phyloP scores from a whole-genome alignment of 2,888 invertebrate genomes.

The Netelia virgata region DNA sequence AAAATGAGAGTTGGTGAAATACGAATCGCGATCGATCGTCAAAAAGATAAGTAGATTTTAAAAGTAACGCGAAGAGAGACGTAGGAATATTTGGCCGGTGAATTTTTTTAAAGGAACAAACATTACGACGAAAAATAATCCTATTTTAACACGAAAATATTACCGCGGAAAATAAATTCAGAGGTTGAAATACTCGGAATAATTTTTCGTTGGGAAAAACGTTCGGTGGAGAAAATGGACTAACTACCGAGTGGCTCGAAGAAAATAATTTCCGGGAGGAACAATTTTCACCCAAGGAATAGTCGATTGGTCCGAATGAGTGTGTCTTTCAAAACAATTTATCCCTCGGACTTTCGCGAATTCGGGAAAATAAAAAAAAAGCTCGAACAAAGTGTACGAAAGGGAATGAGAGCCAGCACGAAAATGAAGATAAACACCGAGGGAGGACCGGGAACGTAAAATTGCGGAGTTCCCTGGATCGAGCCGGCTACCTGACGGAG shows the following conservation, averaged over 20 bases:
- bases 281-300: neutral
- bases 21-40: too few species aligned
- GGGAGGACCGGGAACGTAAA: conserved; percentile 68
- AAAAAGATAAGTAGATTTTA: conserved; percentile 31
- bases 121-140: too few species aligned
- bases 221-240: conserved; percentile 20
- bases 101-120: neutral
- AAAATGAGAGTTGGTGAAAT: too few species aligned
- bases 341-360: neutral
- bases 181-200: too few species aligned
- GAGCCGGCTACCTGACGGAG: conserved; percentile 45
- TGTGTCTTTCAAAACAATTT: neutral
- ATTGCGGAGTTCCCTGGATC: conserved; percentile 72
- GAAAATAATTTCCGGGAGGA: neutral
- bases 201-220: too few species aligned
- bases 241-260: neutral
- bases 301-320: neutral
- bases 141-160: too few species aligned
- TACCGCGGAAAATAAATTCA: too few species aligned
- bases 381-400: conserved; percentile 1
- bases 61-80: conserved; percentile 2
- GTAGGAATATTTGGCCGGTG: neutral
- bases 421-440: conserved; percentile 51
- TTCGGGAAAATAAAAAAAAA: neutral
- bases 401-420: conserved; percentile 11